These are phyloP conservation scores for Lasiurus cinereus DNA, from an alignment of 2,113 vertebrate species.

Conservation along the genomic window DNA sequence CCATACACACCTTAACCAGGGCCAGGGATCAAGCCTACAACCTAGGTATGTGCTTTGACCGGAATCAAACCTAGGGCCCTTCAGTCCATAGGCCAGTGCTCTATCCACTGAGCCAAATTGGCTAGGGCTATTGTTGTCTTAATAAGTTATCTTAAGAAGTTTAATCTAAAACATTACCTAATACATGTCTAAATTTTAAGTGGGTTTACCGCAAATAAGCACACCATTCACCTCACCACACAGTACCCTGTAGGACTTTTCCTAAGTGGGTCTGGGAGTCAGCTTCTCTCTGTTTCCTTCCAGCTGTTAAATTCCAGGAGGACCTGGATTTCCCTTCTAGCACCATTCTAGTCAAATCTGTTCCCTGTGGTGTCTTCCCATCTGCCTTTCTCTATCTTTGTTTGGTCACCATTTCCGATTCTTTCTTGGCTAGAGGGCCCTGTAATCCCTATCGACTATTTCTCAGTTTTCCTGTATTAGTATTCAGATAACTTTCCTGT, in stretches of 20 bases:
- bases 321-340: constrained; percentile 2
- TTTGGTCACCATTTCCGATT: background rate
- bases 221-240: background rate
- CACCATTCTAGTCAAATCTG: background rate
- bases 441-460: background rate
- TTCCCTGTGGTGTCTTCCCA: background rate
- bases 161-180: constrained; percentile 18
- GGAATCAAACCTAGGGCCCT: no score
- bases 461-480: constrained; percentile 6
- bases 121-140: background rate
- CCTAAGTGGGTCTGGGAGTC: background rate
- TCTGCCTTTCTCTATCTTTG: background rate
- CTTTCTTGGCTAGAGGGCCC: background rate
- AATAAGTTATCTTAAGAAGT: background rate
- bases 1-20: no score
- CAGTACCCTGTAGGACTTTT: background rate
- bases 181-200: constrained; percentile 5
- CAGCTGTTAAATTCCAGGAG: background rate
- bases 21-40: no score
- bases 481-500: background rate
- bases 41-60: no score
- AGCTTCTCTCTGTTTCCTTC: background rate
- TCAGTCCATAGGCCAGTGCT: no score
- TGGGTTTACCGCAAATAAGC: background rate
- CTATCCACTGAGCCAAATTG: no score